Evolutionary conservation across 2,113 vertebrate genomes (phyloP).

Genomic region (Athene cunicularia): DNA sequence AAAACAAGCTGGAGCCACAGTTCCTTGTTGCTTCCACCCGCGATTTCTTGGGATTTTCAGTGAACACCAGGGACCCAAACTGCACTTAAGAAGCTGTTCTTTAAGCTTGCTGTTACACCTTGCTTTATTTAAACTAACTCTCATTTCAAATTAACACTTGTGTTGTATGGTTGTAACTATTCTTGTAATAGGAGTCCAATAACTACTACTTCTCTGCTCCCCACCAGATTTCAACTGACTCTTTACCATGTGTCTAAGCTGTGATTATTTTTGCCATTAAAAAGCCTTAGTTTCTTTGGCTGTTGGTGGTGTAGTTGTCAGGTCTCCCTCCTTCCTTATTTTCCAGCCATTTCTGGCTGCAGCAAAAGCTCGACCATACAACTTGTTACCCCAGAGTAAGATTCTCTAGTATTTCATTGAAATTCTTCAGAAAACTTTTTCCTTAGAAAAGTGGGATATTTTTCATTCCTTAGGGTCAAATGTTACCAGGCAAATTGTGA

Average conservation of each 20-base stretch:
- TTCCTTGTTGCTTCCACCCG: background rate
- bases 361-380: background rate
- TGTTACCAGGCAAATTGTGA: background rate
- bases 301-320: background rate
- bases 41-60: background rate
- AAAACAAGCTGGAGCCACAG: background rate
- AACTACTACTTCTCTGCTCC: background rate
- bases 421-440: background rate
- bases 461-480: slow-evolving; percentile 3
- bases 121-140: background rate
- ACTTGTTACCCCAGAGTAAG: background rate
- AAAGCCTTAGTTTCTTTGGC: background rate
- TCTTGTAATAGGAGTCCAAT: background rate
- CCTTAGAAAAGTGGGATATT: background rate
- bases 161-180: background rate
- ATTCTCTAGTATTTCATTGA: background rate
- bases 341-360: background rate
- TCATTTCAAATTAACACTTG: background rate
- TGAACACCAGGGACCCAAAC: background rate
- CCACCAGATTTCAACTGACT: background rate
- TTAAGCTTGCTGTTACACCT: background rate
- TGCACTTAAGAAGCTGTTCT: background rate
- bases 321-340: background rate
- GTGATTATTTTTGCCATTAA: background rate
- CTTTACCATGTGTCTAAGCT: background rate